Evolutionary conservation across 2,888 invertebrate species (phyloP), one percentile per base, ranked within the genome.

Genomic region (Chironomus tentans): DNA sequence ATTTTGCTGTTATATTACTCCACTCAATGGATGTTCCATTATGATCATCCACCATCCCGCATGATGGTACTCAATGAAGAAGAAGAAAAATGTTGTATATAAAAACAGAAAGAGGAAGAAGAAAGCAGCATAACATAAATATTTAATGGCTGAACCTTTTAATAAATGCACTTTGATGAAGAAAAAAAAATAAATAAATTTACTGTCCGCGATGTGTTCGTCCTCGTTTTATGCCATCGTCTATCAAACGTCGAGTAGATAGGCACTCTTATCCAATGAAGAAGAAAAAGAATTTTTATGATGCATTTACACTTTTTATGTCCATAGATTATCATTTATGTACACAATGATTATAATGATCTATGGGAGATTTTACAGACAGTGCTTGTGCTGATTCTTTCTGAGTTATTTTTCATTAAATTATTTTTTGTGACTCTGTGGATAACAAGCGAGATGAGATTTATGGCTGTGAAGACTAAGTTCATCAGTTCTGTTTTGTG

Each of bases 61-160:
- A 65, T 65, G 65, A 18, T 24, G 18, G 22, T 21, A 15, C 56
- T 56, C 56, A 56, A 56, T 56, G 56, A 21, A 13, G 21, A 22
- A 65, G 22, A 65, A 65, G 1, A 65, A 65, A 65, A 21, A 65
- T 65, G 65, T 10, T 38, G 56, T 18, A 56, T 56, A 38, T 18
- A 56, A 56, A 56, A 56, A 18, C 56, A 56, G 38, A 10, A n/a
- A 38, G 38, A 56, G 56, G 4, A 65, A 24, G 65, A 22, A n/a
- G 65, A 38, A 18, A 65, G 65, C 65, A 56, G 18, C 56, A 56
- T 18, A 15, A 56, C 56, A 71, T 50, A 71, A 71, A 71, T 71
- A 71, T 71, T 71, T 71, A 50, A 71, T 50, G 71, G 22, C 56
- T 56, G 48, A 71, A 71, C 71, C 71, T 71, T 71, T 71, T 50